These are phyloP conservation scores for Andricus grossulariae DNA, from an alignment of 1,140 invertebrate genomes.

Conservation along the genomic window DNA sequence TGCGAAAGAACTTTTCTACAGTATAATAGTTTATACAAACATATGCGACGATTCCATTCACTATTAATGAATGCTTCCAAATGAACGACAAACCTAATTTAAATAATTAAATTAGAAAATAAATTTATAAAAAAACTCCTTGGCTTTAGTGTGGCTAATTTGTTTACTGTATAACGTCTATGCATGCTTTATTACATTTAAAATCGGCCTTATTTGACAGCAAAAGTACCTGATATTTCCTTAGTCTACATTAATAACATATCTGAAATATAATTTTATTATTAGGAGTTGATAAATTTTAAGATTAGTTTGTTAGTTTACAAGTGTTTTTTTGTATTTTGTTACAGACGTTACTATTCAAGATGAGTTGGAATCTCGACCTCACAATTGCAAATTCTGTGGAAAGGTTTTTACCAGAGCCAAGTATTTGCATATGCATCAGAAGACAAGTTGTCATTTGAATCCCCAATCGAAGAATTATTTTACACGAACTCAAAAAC, in stretches of 20 bases:
- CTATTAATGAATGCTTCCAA: neutral
- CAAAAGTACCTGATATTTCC: too few species aligned
- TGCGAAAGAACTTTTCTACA: slow-evolving; percentile 74
- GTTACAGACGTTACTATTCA: neutral
- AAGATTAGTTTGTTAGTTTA: neutral
- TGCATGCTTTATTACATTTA: too few species aligned
- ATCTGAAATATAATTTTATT: too few species aligned
- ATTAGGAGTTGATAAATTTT: too few species aligned
- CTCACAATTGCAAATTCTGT: slow-evolving; percentile 16
- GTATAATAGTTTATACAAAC: slow-evolving; percentile 71
- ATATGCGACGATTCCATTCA: slow-evolving; percentile 56
- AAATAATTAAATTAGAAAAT: neutral
- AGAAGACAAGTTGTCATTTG: slow-evolving; percentile 11
- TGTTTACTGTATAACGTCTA: too few species aligned
- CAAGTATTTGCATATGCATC: neutral
- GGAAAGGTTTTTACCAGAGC: slow-evolving; percentile 26
- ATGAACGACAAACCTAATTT: neutral
- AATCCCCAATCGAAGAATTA: neutral
- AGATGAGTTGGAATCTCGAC: neutral
- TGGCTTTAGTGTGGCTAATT: too few species aligned
- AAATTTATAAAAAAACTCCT: neutral
- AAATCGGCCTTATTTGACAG: too few species aligned
- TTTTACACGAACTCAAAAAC: neutral
- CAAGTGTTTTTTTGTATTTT: neutral
- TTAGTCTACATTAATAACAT: too few species aligned